These are phyloP conservation scores for Campylomormyrus tamandua DNA, from an alignment of 2,113 vertebrate species.

Conservation along the genomic window DNA sequence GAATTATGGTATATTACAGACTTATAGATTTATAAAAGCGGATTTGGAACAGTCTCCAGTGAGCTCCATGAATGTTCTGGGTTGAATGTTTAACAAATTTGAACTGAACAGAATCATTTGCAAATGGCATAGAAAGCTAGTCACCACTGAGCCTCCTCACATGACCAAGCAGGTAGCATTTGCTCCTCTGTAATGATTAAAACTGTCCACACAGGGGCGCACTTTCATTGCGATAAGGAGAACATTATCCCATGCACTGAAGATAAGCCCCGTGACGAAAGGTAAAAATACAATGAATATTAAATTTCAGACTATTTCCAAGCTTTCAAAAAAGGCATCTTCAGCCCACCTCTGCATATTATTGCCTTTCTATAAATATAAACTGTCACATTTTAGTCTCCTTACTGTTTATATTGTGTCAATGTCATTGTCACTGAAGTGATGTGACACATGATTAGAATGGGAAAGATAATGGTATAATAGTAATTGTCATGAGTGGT, in stretches of 20 bases:
- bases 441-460: neutral
- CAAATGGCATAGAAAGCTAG: neutral
- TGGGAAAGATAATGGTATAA: neutral
- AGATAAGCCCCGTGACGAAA: neutral
- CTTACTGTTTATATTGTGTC: neutral
- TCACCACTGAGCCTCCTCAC: neutral
- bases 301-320: neutral
- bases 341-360: neutral
- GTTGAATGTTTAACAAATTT: neutral
- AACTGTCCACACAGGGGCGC: constrained; percentile 1
- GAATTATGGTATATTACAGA: neutral
- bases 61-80: neutral
- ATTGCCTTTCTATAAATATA: neutral
- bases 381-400: neutral
- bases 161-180: neutral
- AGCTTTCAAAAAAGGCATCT: neutral
- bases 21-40: neutral
- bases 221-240: neutral
- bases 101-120: neutral
- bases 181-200: neutral
- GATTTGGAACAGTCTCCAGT: neutral
- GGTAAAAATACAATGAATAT: constrained; percentile 13
- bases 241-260: neutral
- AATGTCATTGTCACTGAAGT: neutral
- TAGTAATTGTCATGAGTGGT: neutral